Evolutionary conservation across 2,888 invertebrate species (phyloP).

Genomic region (Atrina japonica): DNA sequence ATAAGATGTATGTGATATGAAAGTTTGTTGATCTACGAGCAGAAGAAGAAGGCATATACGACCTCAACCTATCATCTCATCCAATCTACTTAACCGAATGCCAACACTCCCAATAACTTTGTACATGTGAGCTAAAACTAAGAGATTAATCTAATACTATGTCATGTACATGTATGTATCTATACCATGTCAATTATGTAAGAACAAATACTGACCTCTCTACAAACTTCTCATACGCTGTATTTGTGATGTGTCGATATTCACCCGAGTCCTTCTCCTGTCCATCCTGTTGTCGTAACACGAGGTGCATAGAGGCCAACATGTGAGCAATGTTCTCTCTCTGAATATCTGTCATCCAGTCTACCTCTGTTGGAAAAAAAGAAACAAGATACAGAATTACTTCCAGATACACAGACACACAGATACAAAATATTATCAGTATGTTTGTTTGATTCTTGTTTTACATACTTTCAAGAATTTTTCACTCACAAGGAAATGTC

Average conservation of each 20-base stretch:
- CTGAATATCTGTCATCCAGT: constrained; percentile 75
- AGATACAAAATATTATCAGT: background rate
- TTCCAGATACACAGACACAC: background rate
- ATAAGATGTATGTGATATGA: too few relatives aligned
- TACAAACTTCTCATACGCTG: constrained; percentile 79
- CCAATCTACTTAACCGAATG: too few relatives aligned
- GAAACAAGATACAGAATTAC: background rate
- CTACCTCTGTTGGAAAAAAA: constrained; percentile 55
- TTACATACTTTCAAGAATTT: too few relatives aligned
- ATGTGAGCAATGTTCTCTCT: constrained; percentile 80
- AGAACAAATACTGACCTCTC: constrained; percentile 78
- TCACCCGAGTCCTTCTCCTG: constrained; percentile 74
- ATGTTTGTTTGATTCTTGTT: background rate
- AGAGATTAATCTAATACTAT: too few relatives aligned
- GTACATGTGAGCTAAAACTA: too few relatives aligned
- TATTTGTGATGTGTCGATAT: constrained; percentile 78
- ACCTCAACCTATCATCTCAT: too few relatives aligned
- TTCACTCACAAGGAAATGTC: too few relatives aligned
- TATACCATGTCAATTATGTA: too few relatives aligned
- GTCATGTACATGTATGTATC: too few relatives aligned
- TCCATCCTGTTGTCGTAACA: constrained; percentile 78
- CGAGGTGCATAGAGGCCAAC: constrained; percentile 80
- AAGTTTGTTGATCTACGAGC: too few relatives aligned
- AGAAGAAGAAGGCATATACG: too few relatives aligned
- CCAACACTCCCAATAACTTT: too few relatives aligned